phyloP scores from a whole-genome alignment of 2,888 invertebrate species.

The Pemphredon lugubris region DNA sequence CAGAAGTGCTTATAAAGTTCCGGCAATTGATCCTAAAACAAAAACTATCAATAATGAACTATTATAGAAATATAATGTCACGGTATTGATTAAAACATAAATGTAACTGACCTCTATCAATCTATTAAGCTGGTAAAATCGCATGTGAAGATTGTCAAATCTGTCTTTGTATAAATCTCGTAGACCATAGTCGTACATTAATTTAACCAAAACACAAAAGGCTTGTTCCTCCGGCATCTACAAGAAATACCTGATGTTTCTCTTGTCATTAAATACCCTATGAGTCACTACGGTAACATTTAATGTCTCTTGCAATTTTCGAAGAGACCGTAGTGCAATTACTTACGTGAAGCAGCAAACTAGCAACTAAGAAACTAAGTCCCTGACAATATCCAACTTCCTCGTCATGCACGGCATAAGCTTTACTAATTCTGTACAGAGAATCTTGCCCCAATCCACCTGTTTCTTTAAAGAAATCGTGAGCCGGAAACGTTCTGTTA shows the following conservation, averaged over 20 bases:
- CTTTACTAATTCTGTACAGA: slow-evolving; percentile 96
- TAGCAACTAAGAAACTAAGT: slow-evolving; percentile 98
- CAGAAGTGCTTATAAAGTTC: slow-evolving; percentile 91
- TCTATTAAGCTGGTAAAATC: slow-evolving; percentile 96
- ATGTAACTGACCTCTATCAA: slow-evolving; percentile 88
- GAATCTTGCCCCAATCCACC: slow-evolving; percentile 98
- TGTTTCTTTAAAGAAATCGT: slow-evolving; percentile 97
- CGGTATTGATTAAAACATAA: neutral
- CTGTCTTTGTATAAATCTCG: slow-evolving; percentile 98
- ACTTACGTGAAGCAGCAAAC: slow-evolving; percentile 95
- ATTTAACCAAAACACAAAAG: slow-evolving; percentile 96
- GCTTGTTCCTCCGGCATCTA: slow-evolving; percentile 99
- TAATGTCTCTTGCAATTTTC: neutral
- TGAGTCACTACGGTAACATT: neutral
- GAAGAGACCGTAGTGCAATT: slow-evolving; percentile 14
- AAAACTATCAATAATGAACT: too few relatives aligned
- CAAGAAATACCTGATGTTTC: slow-evolving; percentile 49
- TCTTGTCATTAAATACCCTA: slow-evolving; percentile 37
- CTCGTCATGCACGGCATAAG: slow-evolving; percentile 97
- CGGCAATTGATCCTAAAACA: slow-evolving; percentile 88
- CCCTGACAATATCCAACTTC: slow-evolving; percentile 99
- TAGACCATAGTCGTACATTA: slow-evolving; percentile 98
- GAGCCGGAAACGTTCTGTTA: slow-evolving; percentile 98
- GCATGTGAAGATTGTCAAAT: slow-evolving; percentile 96
- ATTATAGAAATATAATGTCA: neutral